These are phyloP conservation scores for Mesoclemmys tuberculata DNA, from an alignment of 2,113 vertebrate genomes.

Conservation along the genomic window DNA sequence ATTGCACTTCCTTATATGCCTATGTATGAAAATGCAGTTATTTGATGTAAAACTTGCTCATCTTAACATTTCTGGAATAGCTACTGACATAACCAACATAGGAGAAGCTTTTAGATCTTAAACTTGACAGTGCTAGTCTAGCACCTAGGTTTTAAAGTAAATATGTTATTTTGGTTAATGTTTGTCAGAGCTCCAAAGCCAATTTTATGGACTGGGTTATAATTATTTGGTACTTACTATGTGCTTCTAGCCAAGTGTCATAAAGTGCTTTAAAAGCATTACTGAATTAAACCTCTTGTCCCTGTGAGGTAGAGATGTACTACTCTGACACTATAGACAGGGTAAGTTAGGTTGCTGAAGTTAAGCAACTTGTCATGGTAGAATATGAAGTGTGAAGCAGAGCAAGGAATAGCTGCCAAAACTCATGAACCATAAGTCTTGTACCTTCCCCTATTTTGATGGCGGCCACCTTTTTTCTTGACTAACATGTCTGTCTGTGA, in stretches of 20 bases:
- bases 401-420: neutral
- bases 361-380: neutral
- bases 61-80: neutral
- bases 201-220: neutral
- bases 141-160: neutral
- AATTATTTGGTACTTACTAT: neutral
- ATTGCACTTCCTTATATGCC: slow-evolving; percentile 27
- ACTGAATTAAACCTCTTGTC: neutral
- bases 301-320: neutral
- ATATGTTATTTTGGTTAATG: neutral
- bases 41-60: slow-evolving; percentile 14
- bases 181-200: neutral
- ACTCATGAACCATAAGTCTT: neutral
- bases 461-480: neutral
- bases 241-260: neutral
- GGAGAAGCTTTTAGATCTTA: slow-evolving; percentile 55
- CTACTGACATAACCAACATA: neutral
- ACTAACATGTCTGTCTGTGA: neutral
- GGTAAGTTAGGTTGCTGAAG: neutral
- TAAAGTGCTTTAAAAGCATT: neutral
- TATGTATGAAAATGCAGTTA: slow-evolving; percentile 64
- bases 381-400: neutral
- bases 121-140: neutral
- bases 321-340: neutral
- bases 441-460: neutral